Evolutionary conservation across 1,140 invertebrate species (phyloP).

Genomic region (Caerostris darwini): DNA sequence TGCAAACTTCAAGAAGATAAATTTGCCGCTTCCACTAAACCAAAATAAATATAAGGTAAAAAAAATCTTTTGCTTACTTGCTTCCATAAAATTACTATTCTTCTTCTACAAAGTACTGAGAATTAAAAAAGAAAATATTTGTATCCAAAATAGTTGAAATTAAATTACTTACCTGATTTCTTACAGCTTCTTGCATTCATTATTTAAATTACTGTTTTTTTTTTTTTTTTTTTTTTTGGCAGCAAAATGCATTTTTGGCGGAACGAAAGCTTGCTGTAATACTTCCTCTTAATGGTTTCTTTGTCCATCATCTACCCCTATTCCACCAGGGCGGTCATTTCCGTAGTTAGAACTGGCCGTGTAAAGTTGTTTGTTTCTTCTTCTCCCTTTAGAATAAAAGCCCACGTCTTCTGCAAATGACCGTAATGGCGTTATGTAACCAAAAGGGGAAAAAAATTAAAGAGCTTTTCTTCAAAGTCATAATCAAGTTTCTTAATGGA

Average conservation of each 20-base stretch:
- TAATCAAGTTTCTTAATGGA: constrained; percentile 59
- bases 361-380: constrained; percentile 41
- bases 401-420: constrained; percentile 23
- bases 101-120: background rate
- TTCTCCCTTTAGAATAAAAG: background rate
- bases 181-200: constrained; percentile 26
- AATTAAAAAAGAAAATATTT: background rate
- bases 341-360: background rate
- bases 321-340: background rate
- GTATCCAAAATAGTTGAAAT: constrained; percentile 15
- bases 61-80: background rate
- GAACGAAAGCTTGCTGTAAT: constrained; percentile 37
- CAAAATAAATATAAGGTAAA: background rate
- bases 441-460: background rate
- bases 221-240: too few relatives aligned
- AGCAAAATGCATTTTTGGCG: background rate
- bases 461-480: constrained; percentile 39
- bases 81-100: constrained; percentile 9
- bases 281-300: constrained; percentile 34
- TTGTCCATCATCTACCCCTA: background rate
- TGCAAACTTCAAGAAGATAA: background rate
- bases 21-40: background rate
- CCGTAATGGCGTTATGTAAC: background rate
- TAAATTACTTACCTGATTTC: constrained; percentile 47
- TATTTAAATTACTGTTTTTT: constrained; percentile 39